Evolutionary conservation across 2,113 vertebrate species (phyloP).

Genomic region (Toxotes jaculatrix): DNA sequence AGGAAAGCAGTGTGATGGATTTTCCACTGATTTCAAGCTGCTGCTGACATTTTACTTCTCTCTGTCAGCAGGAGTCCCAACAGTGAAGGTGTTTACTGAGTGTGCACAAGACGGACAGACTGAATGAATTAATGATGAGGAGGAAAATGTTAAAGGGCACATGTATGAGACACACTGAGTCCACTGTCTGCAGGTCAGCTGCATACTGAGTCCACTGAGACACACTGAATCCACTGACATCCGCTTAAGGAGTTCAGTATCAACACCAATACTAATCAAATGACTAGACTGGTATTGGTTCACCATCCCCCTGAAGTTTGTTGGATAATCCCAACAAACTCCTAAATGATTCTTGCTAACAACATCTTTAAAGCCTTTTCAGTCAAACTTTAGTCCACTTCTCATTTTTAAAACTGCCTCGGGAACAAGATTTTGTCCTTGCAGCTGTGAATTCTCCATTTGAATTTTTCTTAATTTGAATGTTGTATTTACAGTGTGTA

Average conservation of each 20-base stretch:
- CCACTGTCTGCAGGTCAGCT: conserved; percentile 6
- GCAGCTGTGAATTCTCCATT: neutral
- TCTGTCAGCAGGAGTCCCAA: conserved; percentile 54
- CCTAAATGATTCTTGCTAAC: neutral
- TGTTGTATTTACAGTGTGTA: neutral
- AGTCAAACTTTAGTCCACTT: neutral
- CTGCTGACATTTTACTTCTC: conserved; percentile 72
- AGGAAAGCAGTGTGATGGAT: conserved; percentile 47
- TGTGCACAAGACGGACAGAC: conserved; percentile 46
- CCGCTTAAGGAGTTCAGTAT: no score
- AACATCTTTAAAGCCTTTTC: neutral
- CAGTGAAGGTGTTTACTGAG: conserved; percentile 62
- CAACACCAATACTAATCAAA: no score
- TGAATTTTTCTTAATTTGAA: no score
- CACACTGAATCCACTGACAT: neutral
- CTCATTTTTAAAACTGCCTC: neutral
- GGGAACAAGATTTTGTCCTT: neutral
- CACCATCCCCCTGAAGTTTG: neutral
- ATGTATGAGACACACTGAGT: conserved; percentile 3
- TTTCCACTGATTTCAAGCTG: conserved; percentile 64
- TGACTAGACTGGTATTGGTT: no score
- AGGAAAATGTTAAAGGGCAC: conserved; percentile 65
- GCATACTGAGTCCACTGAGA: neutral
- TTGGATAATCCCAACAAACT: neutral
- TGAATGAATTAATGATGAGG: conserved; percentile 70